phyloP scores from a whole-genome alignment of 2,888 invertebrate species.

The Trichopria drosophilae region DNA sequence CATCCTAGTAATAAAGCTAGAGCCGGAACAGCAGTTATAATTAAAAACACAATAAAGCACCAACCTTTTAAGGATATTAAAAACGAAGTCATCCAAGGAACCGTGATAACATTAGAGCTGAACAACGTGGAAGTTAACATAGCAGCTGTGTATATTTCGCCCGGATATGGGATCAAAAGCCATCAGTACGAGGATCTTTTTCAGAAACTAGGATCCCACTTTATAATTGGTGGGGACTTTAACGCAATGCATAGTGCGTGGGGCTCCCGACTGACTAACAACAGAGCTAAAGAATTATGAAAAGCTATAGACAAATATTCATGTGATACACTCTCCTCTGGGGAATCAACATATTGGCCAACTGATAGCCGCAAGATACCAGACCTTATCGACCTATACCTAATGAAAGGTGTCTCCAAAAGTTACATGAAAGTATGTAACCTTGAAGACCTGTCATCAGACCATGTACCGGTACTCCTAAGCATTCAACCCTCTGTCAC shows the following conservation, averaged over 20 bases:
- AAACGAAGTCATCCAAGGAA: background rate
- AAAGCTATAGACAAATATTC: background rate
- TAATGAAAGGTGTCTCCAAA: conserved; percentile 31
- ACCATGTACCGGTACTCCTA: conserved; percentile 37
- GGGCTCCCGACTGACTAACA: conserved; percentile 30
- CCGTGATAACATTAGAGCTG: background rate
- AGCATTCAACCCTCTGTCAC: conserved; percentile 23
- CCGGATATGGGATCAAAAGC: conserved; percentile 31
- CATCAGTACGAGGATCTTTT: conserved; percentile 15
- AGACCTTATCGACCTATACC: conserved; percentile 39
- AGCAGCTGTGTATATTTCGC: conserved; percentile 35
- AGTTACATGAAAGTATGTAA: conserved; percentile 27
- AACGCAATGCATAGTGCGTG: conserved; percentile 31
- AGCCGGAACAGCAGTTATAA: conserved; percentile 19
- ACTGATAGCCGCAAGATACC: conserved; percentile 39
- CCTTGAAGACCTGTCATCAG: conserved; percentile 36
- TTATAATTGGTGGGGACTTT: no score
- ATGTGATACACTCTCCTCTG: conserved; percentile 19
- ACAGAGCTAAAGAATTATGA: conserved; percentile 11
- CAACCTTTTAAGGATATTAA: background rate
- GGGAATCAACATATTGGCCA: conserved; percentile 35
- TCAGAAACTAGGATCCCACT: background rate
- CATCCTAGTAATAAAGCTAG: background rate
- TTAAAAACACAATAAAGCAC: conserved; percentile 10
- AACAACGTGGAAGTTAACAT: conserved; percentile 16